Evolutionary conservation across 2,797 vertebrate genomes (phyloP), one percentile per base, ranked within the genome.

Genomic region (Cephalopachus bancanus): DNA sequence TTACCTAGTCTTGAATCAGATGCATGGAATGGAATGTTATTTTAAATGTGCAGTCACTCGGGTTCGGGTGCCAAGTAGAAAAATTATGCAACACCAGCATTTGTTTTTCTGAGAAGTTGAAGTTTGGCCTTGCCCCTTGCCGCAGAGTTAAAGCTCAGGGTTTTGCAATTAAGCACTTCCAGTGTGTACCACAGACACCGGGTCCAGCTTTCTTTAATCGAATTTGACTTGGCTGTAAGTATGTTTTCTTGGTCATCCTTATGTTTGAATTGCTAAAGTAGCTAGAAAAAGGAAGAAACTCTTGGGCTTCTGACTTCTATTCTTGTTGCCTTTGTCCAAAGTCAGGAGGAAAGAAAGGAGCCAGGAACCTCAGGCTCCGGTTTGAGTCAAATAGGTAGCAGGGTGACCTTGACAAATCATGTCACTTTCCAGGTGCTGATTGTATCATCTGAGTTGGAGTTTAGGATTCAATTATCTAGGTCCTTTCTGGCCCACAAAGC

Each of bases 51-150:
- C 80, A 75, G 86, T 81, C 80, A 7, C 69, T 95, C 49, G 17
- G 75, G 92, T 94, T 88, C 97, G 79, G 37, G 81, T 93, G 95
- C 97, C 95, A 90, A 92, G 85, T 59, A 83, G 94, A 96, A 96
- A 89, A 96, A 89, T 94, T 95, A 97, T 88, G 81, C 86, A 94
- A 92, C 30, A 49, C 30, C 33, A 33, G 94, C 96, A 62, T 96
- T 97, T 96, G 80, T 92, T 97, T 96, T 89, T 86, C 94, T 88
- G 64, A 95, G 97, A 95, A 90, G 72, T 74, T 84, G 64, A 79
- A 95, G 79, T 59, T 2, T 90, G 74, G 89, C 95, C 86, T 96
- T 92, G 79, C 30, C 16, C n/a, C 44, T 89, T 28, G 1, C 62
- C 16, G 24, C 16, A 0, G 71, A 85, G 49, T 30, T 51, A 72